Evolutionary conservation across 2,113 vertebrate genomes (phyloP).

Genomic region (Dicerorhinus sumatrensis): DNA sequence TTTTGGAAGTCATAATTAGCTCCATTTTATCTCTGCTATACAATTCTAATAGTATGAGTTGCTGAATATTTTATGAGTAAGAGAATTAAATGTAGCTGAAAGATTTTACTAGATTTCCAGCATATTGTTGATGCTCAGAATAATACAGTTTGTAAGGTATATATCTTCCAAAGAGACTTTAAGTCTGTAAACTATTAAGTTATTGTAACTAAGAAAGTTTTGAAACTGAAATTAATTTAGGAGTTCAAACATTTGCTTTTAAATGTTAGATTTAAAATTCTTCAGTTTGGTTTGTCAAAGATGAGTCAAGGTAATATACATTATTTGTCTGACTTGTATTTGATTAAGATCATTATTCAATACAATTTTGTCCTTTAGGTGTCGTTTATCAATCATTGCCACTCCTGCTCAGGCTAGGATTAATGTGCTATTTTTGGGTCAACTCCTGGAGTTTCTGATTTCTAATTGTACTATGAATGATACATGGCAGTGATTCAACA

Average conservation of each 20-base stretch:
- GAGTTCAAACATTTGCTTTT: conserved; percentile 65
- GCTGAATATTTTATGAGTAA: conserved; percentile 43
- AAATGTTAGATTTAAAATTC: conserved; percentile 55
- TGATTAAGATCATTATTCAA: conserved; percentile 53
- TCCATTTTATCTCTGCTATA: background rate
- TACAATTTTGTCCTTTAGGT: conserved; percentile 51
- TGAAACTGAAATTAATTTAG: conserved; percentile 80
- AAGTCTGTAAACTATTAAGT: conserved; percentile 80
- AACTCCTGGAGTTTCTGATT: background rate
- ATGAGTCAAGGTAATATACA: background rate
- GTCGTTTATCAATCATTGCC: background rate
- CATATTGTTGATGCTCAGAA: conserved; percentile 79
- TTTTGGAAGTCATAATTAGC: conserved; percentile 39
- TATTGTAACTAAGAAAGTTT: conserved; percentile 78
- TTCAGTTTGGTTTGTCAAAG: conserved; percentile 53
- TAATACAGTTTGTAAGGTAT: conserved; percentile 67
- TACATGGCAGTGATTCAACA: background rate
- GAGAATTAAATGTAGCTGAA: conserved; percentile 74
- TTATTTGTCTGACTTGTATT: conserved; percentile 53
- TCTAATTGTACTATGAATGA: conserved; percentile 40
- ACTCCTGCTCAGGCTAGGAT: background rate
- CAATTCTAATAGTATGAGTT: conserved; percentile 10
- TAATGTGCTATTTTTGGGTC: background rate
- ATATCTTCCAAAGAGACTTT: conserved; percentile 75
- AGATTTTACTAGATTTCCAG: conserved; percentile 79